Evolutionary conservation across 2,888 invertebrate genomes (phyloP), one percentile per base, ranked within the genome.

Genomic region (Tetanocera ferruginea): DNA sequence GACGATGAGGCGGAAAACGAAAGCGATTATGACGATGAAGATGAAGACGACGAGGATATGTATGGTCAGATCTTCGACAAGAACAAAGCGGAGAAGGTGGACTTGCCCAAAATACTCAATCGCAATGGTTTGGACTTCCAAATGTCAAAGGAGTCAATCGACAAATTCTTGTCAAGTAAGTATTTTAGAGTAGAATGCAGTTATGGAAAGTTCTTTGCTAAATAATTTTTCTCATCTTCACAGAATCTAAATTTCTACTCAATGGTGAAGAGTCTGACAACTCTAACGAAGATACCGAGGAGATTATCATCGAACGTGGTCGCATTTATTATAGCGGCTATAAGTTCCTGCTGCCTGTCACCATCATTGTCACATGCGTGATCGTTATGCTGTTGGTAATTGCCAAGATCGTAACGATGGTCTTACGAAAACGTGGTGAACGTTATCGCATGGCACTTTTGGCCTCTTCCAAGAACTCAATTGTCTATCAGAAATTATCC

Each of bases 401-500:
- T 77, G 91, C 88, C 67, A 92, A 92, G 86, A 85, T 92, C 28
- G 90, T 92, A n/a, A 89, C 91, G 84, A 83, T 89, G 80, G 80
- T 90, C 77, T 91, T 92, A 91, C 91, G 91, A 84, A 89, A 89
- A 81, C 90, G 90, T 66, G 90, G 90, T 49, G 90, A 90, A 82
- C 90, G 92, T 80, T 90, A 90, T 80, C 88, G 89, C 75, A 89
- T 90, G 88, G 90, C 90, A 11, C 80, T 90, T 52, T 77, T 90
- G 79, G 89, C 89, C 76, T 87, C 89, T 5, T 84, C 85, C 78
- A 90, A 90, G 83, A 90, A 90, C 80, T 89, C 90, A 49, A 91
- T 95, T 79, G 94, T 95, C 25, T 95, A 95, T 89, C 94, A 94
- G 86, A 95, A 94, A 82, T 90, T 95, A 76, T 94, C 95, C 14